Evolutionary conservation across 2,888 invertebrate species (phyloP).

Genomic region (Drosophila neonasuta): DNA sequence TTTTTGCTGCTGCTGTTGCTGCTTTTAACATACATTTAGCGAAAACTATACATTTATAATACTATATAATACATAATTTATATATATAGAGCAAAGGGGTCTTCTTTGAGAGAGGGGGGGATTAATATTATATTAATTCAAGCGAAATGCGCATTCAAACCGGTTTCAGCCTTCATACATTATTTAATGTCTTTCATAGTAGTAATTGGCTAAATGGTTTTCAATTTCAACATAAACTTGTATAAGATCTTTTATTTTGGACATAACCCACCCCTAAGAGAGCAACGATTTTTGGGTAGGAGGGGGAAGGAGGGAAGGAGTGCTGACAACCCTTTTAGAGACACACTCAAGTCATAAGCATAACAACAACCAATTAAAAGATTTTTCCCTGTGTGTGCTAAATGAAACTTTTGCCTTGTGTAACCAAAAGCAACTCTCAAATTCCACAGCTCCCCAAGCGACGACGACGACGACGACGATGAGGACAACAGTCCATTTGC

Average conservation of each 20-base stretch:
- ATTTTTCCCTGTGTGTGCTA: constrained; percentile 53
- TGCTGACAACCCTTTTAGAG: constrained; percentile 66
- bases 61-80: not conserved
- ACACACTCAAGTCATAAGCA: constrained; percentile 62
- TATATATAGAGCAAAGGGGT: not conserved
- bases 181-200: constrained; percentile 29
- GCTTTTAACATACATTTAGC: not conserved
- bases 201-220: constrained; percentile 61
- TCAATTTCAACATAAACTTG: constrained; percentile 34
- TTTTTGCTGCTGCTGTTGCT: not conserved
- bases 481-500: not conserved
- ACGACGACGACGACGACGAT: not conserved
- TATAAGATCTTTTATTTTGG: constrained; percentile 5
- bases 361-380: constrained; percentile 75
- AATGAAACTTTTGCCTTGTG: constrained; percentile 56
- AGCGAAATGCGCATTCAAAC: constrained; percentile 1
- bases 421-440: constrained; percentile 69
- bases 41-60: too few relatives aligned
- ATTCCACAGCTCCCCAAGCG: constrained; percentile 48
- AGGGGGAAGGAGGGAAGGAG: not conserved
- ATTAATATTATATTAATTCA: constrained; percentile 5
- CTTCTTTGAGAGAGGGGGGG: not conserved
- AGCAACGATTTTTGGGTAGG: not conserved
- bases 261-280: constrained; percentile 42
- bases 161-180: constrained; percentile 9